These are phyloP conservation scores for Apotomis capreana DNA, from an alignment of 2,888 invertebrate genomes.

Conservation along the genomic window DNA sequence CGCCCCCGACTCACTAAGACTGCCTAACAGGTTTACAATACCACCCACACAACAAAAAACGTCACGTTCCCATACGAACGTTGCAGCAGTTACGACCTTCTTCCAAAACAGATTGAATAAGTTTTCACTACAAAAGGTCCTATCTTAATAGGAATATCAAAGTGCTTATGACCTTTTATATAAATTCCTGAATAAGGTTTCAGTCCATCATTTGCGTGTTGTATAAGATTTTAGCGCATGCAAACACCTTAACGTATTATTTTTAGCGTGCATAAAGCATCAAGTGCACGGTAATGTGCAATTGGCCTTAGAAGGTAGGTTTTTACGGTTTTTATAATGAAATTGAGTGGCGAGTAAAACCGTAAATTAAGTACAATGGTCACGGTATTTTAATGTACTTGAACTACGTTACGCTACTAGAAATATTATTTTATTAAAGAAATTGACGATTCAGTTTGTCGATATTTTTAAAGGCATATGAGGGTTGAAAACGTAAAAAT, in stretches of 20 bases:
- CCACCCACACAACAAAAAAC: not conserved
- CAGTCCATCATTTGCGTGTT: constrained; percentile 31
- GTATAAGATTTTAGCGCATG: constrained; percentile 33
- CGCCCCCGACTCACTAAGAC: constrained; percentile 27
- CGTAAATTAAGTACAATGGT: not conserved
- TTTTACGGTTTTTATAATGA: constrained; percentile 8
- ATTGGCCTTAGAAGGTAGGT: constrained; percentile 8
- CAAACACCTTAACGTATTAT: constrained; percentile 29
- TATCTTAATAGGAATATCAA: not conserved
- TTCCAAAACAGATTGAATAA: not conserved
- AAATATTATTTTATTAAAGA: not conserved
- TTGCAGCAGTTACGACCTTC: constrained; percentile 7
- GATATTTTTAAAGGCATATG: no score
- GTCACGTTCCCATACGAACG: not conserved
- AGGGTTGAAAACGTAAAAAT: no score
- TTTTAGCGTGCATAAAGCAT: constrained; percentile 25
- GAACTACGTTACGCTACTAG: not conserved
- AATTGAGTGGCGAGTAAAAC: not conserved
- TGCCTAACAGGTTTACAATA: constrained; percentile 39
- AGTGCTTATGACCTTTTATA: constrained; percentile 4
- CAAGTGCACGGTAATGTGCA: not conserved
- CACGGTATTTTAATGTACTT: not conserved
- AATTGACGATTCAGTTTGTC: not conserved
- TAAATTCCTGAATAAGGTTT: constrained; percentile 9
- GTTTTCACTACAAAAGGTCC: constrained; percentile 1